Evolutionary conservation across 1,140 invertebrate genomes (phyloP).

Genomic region (Drosophila nannoptera): DNA sequence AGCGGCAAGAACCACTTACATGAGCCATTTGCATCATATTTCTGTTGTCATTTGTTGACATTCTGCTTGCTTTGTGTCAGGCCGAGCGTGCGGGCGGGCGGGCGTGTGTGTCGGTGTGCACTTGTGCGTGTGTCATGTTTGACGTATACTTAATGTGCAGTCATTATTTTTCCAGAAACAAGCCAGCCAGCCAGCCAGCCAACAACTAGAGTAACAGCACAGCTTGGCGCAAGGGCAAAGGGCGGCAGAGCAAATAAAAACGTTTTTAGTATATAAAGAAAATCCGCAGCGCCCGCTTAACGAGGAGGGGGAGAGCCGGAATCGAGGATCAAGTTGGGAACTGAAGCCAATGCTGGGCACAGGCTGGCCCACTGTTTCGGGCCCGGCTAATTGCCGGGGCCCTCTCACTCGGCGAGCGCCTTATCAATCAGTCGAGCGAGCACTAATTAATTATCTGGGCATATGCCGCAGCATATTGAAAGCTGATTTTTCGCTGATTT

Average conservation of each 20-base stretch:
- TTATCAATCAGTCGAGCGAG: slow-evolving; percentile 62
- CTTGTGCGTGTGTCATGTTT: slow-evolving; percentile 47
- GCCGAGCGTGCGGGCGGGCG: slow-evolving; percentile 6
- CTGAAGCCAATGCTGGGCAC: slow-evolving; percentile 33
- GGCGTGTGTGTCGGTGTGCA: slow-evolving; percentile 32
- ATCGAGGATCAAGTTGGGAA: slow-evolving; percentile 4
- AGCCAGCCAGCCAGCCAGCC: slow-evolving; percentile 28
- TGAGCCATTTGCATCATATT: slow-evolving; percentile 77
- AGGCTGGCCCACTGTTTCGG: slow-evolving; percentile 42
- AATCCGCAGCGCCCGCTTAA: slow-evolving; percentile 27
- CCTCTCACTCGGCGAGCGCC: slow-evolving; percentile 45
- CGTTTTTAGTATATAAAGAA: slow-evolving; percentile 33
- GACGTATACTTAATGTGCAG: slow-evolving; percentile 72
- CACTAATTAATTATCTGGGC: slow-evolving; percentile 68
- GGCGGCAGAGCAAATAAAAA: slow-evolving; percentile 53
- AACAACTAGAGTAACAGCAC: slow-evolving; percentile 42
- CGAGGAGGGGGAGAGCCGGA: neutral
- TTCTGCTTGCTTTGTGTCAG: slow-evolving; percentile 65
- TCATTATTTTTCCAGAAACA: slow-evolving; percentile 75
- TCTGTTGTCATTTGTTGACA: slow-evolving; percentile 77
- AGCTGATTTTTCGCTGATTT: slow-evolving; percentile 61
- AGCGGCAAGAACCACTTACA: slow-evolving; percentile 71
- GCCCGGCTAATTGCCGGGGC: slow-evolving; percentile 61
- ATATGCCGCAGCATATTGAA: slow-evolving; percentile 64
- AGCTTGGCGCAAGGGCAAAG: slow-evolving; percentile 48